These are phyloP conservation scores for Syndactyla subalaris DNA, from an alignment of 2,797 vertebrate genomes.

Conservation along the genomic window DNA sequence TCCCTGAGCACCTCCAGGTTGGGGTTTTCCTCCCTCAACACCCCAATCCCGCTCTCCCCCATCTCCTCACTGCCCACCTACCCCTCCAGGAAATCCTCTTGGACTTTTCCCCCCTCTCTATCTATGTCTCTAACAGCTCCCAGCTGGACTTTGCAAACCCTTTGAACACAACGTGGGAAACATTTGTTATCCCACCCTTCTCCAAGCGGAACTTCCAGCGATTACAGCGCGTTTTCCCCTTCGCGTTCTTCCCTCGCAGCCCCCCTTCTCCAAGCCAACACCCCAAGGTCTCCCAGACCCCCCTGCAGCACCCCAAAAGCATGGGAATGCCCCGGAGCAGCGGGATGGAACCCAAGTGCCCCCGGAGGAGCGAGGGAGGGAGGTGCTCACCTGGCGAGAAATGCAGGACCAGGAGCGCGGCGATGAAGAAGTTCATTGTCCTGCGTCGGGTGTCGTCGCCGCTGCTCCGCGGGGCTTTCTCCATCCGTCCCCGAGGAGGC, in stretches of 20 bases:
- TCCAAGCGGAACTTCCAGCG: neutral
- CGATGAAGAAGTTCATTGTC: neutral
- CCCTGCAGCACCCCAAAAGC: neutral
- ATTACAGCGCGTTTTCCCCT: fast-evolving
- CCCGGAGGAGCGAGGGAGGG: too few relatives aligned
- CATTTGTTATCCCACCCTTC: neutral
- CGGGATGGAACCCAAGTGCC: fast-evolving
- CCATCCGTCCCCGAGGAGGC: neutral
- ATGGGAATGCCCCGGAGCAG: fast-evolving
- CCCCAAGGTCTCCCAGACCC: neutral
- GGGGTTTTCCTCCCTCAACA: neutral
- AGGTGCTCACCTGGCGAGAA: neutral
- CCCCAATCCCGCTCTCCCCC: neutral
- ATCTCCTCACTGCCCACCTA: neutral
- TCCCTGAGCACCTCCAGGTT: neutral
- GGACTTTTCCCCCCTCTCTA: fast-evolving
- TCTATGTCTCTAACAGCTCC: neutral
- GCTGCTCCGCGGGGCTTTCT: neutral
- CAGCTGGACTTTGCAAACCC: neutral
- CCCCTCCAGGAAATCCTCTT: neutral
- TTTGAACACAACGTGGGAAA: neutral
- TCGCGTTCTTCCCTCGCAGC: fast-evolving
- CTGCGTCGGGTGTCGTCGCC: fast-evolving
- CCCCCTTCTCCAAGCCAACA: neutral
- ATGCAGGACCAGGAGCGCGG: neutral